Base-by-base conservation (phyloP, 2,113 vertebrate species). In the Hoplias malabaricus region DNA sequence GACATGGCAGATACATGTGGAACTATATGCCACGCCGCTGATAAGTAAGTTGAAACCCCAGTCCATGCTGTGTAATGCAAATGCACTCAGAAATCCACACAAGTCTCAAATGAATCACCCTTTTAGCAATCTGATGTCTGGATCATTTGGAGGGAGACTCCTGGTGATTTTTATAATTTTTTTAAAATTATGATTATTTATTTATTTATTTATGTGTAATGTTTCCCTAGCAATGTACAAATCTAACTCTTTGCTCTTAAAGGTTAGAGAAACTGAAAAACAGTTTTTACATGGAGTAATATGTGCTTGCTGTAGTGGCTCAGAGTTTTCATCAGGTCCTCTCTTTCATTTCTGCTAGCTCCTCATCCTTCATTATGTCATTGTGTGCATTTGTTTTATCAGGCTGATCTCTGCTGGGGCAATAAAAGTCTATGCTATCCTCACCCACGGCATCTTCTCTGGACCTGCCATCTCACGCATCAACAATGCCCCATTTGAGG, bases 1-100 rank as follows among this genome's bases (percentile, higher is more conserved):
- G 98, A 99, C 79, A 99, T 99, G 97, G 98, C 98, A 5, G 97
- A 99, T 81, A 99, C 98, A 0, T 99, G 98, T 78, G 98, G 97
- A 14, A 99, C 98, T 73, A 90, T 99, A 84, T 99, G 98, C 84
- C 96, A 98, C 0, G 96, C 98, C 59, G 98, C 96, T 29, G 98
- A 99, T 89, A 99, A 96, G 98, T 99, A 84, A 92, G 95, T 8
- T 27, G 33, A 69, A 34, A 27, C 7, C 1, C 9, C 8, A 33
- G 1, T 8, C 27, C 56, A 21, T n/a, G 46, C 19, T n/a, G 5
- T n/a, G 21, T 50, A n/a, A 46, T 46, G 2, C 1, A n/a, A 46
- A 50, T n/a, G 16, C 19, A 50, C 1, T 46, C n/a, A n/a, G n/a
- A n/a, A n/a, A n/a, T n/a, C 14, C 2, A 2, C 12, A 46, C 16